phyloP scores from a whole-genome alignment of 2,113 vertebrate species.

The Oplegnathus fasciatus region DNA sequence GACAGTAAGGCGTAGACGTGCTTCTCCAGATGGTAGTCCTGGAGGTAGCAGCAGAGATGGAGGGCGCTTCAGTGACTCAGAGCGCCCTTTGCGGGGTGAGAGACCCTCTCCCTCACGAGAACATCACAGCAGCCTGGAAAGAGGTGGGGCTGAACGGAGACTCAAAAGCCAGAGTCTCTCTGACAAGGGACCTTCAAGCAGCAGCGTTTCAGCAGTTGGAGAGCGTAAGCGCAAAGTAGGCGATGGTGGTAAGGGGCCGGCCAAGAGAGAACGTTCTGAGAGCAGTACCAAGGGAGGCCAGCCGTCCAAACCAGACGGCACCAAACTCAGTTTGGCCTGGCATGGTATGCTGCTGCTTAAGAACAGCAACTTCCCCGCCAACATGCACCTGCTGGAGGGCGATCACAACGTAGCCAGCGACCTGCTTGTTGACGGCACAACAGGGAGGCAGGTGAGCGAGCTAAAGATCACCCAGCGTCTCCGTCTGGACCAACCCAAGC shows the following conservation, averaged over 20 bases:
- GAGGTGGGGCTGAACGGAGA: conserved; percentile 87
- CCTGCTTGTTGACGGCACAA: conserved; percentile 91
- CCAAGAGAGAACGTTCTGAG: conserved; percentile 89
- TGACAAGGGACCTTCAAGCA: conserved; percentile 67
- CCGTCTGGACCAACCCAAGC: conserved; percentile 98
- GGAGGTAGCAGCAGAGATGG: conserved; percentile 92
- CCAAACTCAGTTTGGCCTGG: conserved; percentile 94
- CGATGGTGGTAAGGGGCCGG: conserved; percentile 87
- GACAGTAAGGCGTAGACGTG: conserved; percentile 90
- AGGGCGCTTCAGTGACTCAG: conserved; percentile 91
- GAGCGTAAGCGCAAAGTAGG: conserved; percentile 91
- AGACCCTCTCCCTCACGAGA: conserved; percentile 89
- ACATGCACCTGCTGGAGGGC: conserved; percentile 97
- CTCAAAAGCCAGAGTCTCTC: conserved; percentile 71
- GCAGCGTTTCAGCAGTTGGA: conserved; percentile 54
- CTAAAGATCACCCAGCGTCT: conserved; percentile 99
- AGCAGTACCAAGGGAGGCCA: conserved; percentile 80
- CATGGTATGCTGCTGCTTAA: conserved; percentile 97
- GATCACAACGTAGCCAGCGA: conserved; percentile 93
- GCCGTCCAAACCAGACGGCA: conserved; percentile 81
- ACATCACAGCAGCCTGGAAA: conserved; percentile 89
- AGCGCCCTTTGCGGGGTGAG: conserved; percentile 90
- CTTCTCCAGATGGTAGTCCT: conserved; percentile 93
- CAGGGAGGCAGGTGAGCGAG: conserved; percentile 93
- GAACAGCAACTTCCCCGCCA: conserved; percentile 99